phyloP scores from a whole-genome alignment of 2,113 vertebrate species.

The Tiliqua scincoides region DNA sequence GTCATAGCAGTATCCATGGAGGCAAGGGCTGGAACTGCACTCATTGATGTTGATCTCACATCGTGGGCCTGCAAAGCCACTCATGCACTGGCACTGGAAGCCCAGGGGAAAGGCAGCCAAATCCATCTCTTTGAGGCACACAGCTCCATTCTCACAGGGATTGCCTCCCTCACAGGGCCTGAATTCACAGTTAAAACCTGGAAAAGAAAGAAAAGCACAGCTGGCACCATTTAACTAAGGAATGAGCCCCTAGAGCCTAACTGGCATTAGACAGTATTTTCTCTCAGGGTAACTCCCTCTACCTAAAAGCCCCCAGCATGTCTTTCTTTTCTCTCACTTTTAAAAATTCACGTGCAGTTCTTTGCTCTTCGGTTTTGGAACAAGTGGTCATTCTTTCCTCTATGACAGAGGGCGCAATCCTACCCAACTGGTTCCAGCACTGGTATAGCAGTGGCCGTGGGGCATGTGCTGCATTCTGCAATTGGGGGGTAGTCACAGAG shows the following conservation, averaged over 20 bases:
- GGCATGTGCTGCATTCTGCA: too few species aligned
- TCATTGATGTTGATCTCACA: slow-evolving; percentile 85
- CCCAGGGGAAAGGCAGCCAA: slow-evolving; percentile 76
- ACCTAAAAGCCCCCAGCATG: slow-evolving; percentile 10
- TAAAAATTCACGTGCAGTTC: background rate
- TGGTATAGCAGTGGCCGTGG: too few species aligned
- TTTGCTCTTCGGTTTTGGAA: background rate
- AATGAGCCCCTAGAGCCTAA: slow-evolving; percentile 29
- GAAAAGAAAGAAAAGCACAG: slow-evolving; percentile 48
- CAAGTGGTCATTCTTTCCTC: background rate
- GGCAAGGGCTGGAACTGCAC: slow-evolving; percentile 80
- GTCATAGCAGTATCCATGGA: slow-evolving; percentile 83
- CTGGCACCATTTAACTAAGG: slow-evolving; percentile 46
- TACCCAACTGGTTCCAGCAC: too few species aligned
- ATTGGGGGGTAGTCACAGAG: too few species aligned
- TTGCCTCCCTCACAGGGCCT: slow-evolving; percentile 79
- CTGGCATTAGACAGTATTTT: slow-evolving; percentile 11
- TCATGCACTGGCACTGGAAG: slow-evolving; percentile 79
- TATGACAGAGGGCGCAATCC: too few species aligned
- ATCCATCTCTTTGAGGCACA: slow-evolving; percentile 80
- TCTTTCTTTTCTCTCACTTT: too few species aligned
- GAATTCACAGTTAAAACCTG: slow-evolving; percentile 82
- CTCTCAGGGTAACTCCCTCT: slow-evolving; percentile 1
- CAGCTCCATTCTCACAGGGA: slow-evolving; percentile 81
- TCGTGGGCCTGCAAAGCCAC: slow-evolving; percentile 78